phyloP scores from a whole-genome alignment of 2,113 vertebrate species.

The Genyomyrus donnyi region DNA sequence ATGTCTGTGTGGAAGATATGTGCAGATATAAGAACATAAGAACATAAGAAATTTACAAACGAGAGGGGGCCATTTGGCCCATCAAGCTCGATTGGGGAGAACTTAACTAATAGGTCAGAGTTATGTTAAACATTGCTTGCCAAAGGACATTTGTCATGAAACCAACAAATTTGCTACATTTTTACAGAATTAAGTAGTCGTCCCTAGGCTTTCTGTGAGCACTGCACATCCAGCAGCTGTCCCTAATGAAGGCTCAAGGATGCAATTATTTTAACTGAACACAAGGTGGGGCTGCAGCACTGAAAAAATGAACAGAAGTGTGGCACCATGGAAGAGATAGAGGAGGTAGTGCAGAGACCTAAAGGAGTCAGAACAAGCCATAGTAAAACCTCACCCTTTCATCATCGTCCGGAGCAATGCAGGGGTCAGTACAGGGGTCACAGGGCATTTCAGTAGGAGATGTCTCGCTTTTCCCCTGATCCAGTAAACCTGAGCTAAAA shows the following conservation, averaged over 20 bases:
- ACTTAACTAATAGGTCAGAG: too few relatives aligned
- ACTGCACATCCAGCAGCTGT: not conserved
- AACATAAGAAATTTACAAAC: too few relatives aligned
- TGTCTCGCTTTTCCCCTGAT: not conserved
- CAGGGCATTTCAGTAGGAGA: not conserved
- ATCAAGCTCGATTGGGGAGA: too few relatives aligned
- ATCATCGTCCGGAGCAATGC: not conserved
- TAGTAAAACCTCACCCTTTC: not conserved
- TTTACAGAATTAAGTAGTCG: not conserved
- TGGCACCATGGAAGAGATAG: not conserved
- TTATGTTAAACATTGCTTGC: not conserved
- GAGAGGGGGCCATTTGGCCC: too few relatives aligned
- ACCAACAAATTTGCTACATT: not conserved
- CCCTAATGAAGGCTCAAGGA: not conserved
- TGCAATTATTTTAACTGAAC: not conserved
- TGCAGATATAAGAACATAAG: too few relatives aligned
- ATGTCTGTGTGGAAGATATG: too few relatives aligned
- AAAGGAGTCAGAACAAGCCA: not conserved
- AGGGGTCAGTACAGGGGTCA: not conserved
- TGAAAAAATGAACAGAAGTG: not conserved
- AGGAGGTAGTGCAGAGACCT: not conserved
- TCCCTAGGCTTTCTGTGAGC: not conserved
- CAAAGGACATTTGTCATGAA: not conserved
- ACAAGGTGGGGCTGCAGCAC: constrained; percentile 10
- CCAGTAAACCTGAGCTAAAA: not conserved